Evolutionary conservation across 2,113 vertebrate genomes (phyloP).

Genomic region (Ceyx melanurus): DNA sequence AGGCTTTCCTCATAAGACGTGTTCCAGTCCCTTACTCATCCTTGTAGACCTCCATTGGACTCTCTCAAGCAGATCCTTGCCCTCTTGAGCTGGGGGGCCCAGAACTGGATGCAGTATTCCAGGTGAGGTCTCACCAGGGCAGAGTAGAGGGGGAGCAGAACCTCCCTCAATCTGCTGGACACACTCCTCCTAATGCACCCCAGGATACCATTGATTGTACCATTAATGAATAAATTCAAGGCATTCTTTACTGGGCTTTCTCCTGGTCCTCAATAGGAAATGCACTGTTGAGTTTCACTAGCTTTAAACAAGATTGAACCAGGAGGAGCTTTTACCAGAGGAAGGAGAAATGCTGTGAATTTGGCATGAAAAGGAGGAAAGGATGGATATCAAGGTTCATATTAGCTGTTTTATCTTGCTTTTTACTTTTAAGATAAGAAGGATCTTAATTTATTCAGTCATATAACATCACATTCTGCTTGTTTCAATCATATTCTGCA

Average conservation of each 20-base stretch:
- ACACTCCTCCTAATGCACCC: too few relatives aligned
- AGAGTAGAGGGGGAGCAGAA: too few relatives aligned
- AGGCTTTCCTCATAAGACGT: too few relatives aligned
- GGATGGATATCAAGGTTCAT: background rate
- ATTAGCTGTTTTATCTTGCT: background rate
- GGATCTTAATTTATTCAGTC: background rate
- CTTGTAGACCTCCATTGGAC: too few relatives aligned
- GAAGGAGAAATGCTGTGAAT: background rate
- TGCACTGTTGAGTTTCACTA: background rate
- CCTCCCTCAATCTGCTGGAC: too few relatives aligned
- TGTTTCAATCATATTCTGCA: background rate
- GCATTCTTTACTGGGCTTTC: background rate
- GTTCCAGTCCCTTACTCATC: too few relatives aligned
- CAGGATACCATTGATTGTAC: too few relatives aligned
- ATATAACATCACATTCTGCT: background rate
- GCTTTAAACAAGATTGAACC: background rate
- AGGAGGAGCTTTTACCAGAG: background rate
- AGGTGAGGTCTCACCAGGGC: too few relatives aligned
- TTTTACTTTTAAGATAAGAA: background rate
- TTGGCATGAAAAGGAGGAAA: background rate
- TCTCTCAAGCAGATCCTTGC: too few relatives aligned
- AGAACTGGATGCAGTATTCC: too few relatives aligned
- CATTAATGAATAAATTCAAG: background rate
- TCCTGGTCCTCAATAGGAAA: background rate
- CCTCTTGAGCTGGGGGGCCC: too few relatives aligned